Evolutionary conservation across 2,113 vertebrate species (phyloP).

Genomic region (Rhinichthys klamathensis): DNA sequence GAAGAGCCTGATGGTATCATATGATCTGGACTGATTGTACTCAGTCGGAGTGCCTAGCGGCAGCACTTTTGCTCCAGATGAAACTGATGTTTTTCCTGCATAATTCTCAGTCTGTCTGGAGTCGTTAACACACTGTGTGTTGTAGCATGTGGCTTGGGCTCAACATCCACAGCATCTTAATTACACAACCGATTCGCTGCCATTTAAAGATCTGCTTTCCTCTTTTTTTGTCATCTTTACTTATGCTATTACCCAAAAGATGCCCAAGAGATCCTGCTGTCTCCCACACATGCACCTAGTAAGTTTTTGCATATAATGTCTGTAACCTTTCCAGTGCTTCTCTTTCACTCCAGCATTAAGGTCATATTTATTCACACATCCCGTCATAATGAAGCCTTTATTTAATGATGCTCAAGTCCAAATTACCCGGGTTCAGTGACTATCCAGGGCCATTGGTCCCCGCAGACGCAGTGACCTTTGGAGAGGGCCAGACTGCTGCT

Average conservation of each 20-base stretch:
- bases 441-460: slow-evolving; percentile 30
- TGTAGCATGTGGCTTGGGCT: slow-evolving; percentile 7
- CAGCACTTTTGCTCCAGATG: slow-evolving; percentile 5
- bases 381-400: slow-evolving; percentile 43
- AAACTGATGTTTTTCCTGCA: slow-evolving; percentile 8
- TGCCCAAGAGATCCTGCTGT: background rate
- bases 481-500: slow-evolving; percentile 44
- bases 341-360: background rate
- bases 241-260: background rate
- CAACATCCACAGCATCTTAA: slow-evolving; percentile 41
- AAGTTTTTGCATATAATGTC: background rate
- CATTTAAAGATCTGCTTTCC: slow-evolving; percentile 2
- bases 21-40: background rate
- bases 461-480: slow-evolving; percentile 56
- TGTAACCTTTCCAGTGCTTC: slow-evolving; percentile 15
- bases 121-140: slow-evolving; percentile 18
- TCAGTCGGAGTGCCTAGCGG: background rate
- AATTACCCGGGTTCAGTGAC: slow-evolving; percentile 32
- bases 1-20: background rate
- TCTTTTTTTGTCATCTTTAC: background rate
- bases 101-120: background rate
- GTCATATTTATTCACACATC: background rate
- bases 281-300: slow-evolving; percentile 1
- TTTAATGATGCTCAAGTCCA: slow-evolving; percentile 47
- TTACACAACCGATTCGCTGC: slow-evolving; percentile 15